Conservation (phyloP, 2,888 invertebrate genomes). For the Ennomos fuscantarius region DNA sequence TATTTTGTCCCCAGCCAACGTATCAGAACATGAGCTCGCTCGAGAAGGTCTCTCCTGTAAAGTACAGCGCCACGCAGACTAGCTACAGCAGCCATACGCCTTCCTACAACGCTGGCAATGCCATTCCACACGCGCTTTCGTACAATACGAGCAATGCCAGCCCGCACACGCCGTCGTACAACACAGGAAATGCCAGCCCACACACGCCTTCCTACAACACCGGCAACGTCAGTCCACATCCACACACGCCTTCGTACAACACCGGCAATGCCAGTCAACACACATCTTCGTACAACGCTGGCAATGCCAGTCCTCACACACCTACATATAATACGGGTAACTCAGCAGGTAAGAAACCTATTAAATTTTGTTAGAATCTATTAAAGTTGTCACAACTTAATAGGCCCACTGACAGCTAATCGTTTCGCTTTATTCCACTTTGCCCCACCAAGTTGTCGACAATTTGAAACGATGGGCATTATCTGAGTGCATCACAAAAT, state of each 20-base stretch:
- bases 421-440: too few species aligned
- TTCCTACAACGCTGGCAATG: conserved; percentile 42
- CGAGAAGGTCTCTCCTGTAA: conserved; percentile 80
- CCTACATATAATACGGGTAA: conserved; percentile 16
- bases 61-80: conserved; percentile 53
- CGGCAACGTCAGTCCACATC: background rate
- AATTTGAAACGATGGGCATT: too few species aligned
- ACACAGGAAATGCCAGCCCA: conserved; percentile 16
- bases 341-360: conserved; percentile 7
- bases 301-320: conserved; percentile 22
- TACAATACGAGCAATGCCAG: conserved; percentile 31
- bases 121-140: conserved; percentile 37
- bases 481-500: too few species aligned
- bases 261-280: conserved; percentile 20
- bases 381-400: too few species aligned
- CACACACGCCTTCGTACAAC: conserved; percentile 22
- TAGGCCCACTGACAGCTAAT: too few species aligned
- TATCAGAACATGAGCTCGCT: conserved; percentile 85
- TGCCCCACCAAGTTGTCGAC: too few species aligned
- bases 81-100: conserved; percentile 40
- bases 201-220: conserved; percentile 10
- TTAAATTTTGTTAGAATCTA: too few species aligned
- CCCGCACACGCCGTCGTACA: conserved; percentile 26
- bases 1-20: conserved; percentile 83
- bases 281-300: conserved; percentile 32